Evolutionary conservation across 2,888 invertebrate genomes (phyloP), one percentile per base, ranked within the genome.

Genomic region (Eristalis arbustorum): DNA sequence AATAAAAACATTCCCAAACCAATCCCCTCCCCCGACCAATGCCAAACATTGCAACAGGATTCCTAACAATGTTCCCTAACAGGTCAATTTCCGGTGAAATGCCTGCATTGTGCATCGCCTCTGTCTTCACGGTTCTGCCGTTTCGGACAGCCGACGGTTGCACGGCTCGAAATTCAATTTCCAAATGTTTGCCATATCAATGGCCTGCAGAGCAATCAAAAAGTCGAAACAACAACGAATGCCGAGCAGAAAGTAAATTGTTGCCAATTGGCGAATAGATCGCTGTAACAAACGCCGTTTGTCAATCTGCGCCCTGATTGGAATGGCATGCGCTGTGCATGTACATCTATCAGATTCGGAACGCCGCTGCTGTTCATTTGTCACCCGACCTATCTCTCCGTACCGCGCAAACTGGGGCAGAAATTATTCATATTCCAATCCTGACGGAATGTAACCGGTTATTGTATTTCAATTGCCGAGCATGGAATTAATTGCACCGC

Each of bases 221-320:
- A 59, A 14, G 49, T 62, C 13, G 59, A 28, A 68, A 62, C n/a
- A 62, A 62, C 56, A 62, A n/a, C n/a, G n/a, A n/a, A 34, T 49
- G 59, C 28, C 23, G 31, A 31, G 14, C 42, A 37, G 31, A 49
- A 18, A 34, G 71, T 37, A 71, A 81, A 71, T 61, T 62, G 57
- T 63, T 37, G 64, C 73, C 78, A 78, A 83, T 79, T 84, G 40
- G 37, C 23, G 31, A 66, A 64, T 68, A 74, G 64, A 78, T 69
- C 23, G 64, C 28, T 69, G 64, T 37, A 69, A 78, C 73, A 83
- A 79, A 49, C 61, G 74, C 64, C 74, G 76, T 62, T 68, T 76
- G 83, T 83, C 66, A 74, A 74, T 78, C 64, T 61, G 34, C 37
- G 28, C 18, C 31, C 11, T 74, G 78, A 79, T 78, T 83, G 78